Base-by-base conservation (phyloP, 2,888 invertebrate genomes). In the Stratiomys singularior region DNA sequence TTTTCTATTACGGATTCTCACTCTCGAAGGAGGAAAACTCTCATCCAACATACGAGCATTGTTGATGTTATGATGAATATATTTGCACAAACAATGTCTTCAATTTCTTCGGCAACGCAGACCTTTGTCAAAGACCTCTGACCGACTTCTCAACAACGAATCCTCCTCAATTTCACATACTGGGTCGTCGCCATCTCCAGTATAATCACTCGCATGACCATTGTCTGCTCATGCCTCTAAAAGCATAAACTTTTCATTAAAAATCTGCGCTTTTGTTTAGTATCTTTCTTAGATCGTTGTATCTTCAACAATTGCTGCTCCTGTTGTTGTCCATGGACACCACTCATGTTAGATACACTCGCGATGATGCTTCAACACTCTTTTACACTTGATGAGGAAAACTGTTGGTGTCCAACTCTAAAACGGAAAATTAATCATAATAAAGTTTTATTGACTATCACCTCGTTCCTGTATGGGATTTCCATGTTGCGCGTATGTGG, bases 371-470 rank as follows among this genome's bases (percentile, higher is more conserved):
- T 1, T 25, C 23, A 66, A 66, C 66, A 66, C 21, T 37, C n/a
- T 66, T 66, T 66, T 66, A 66, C 44, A 66, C 66, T 66, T 66
- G 37, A 66, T 66, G 66, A 66, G 56, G 52, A 72, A 37, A 37
- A 37, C 37, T 37, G 5, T 37, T 37, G 5, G 3, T 9, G 37
- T 37, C 18, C 56, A 72, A 56, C 71, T 18, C 56, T 56, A 52
- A 28, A 52, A 23, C 52, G 52, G 27, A 72, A 72, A 72, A 72
- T 72, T 72, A 72, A 72, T 72, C 71, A 72, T 72, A 72, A 56
- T 72, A 72, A 72, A 72, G 56, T 27, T 56, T 72, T 72, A 72
- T 72, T 56, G 71, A 56, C 52, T 72, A 56, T 72, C 71, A 56
- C 71, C 71, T 56, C 52, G 15, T 72, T 72, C 37, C 66, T 4